Base-by-base conservation (phyloP, 2,797 vertebrate genomes). In the Echiichthys vipera region DNA sequence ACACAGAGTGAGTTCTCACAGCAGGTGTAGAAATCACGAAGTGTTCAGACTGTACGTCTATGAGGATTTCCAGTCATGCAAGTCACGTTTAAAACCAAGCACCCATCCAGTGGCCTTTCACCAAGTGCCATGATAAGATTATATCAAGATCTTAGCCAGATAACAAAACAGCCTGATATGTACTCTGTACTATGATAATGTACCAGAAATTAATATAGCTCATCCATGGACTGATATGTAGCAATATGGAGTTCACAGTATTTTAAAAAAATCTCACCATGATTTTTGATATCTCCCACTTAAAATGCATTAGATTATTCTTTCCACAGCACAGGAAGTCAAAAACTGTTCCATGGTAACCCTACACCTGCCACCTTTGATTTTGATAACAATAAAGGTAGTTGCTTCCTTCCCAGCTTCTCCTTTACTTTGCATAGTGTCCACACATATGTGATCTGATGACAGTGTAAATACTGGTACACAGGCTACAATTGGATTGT, bases 371-470 rank as follows among this genome's bases (percentile, higher is more conserved):
- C 24, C 47, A 63, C 25, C n/a, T 39, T 36, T 69, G 25, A n/a
- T 61, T 47, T 65, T 57, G 17, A 46, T 71, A n/a, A 65, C 13
- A 12, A 67, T 13, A 43, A 14, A 43, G 4, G 25, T 25, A 43
- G n/a, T 25, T 55, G 14, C 40, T 68, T 20, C n/a, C 10, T 46
- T 39, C 25, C 18, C 18, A 51, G 13, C 27, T 12, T 34, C 39
- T 59, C 14, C 22, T 32, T 27, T 55, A 36, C 12, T 36, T 78
- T 74, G 42, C 8, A 66, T 7, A 58, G 7, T 43, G 15, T 46
- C 29, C 4, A 66, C 46, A 80, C 37, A 70, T 74, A 49, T 24
- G 9, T 18, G 24, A 37, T 30, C 17, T 42, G 22, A 29, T 36
- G 5, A 47, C 34, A 42, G 32, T 18, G 5, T 62, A 68, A 63